These are phyloP conservation scores for Drosophila quinaria DNA, from an alignment of 2,888 invertebrate species.

Conservation along the genomic window DNA sequence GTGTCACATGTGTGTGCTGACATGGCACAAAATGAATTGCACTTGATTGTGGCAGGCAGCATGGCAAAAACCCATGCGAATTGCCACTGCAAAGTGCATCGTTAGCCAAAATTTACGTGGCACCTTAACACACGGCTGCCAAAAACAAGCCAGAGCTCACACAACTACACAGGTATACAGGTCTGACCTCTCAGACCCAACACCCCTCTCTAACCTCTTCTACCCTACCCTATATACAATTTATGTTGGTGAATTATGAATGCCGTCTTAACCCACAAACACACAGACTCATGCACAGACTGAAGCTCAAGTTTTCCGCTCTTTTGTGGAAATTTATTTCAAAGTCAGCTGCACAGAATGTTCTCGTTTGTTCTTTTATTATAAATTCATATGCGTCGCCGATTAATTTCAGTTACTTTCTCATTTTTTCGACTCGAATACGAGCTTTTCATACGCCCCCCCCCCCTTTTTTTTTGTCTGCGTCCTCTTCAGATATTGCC, in stretches of 20 bases:
- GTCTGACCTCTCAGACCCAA: constrained; percentile 9
- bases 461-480: neutral
- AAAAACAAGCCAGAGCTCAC: constrained; percentile 61
- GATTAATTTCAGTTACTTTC: constrained; percentile 73
- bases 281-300: constrained; percentile 1
- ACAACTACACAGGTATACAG: constrained; percentile 18
- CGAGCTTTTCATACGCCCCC: constrained; percentile 7
- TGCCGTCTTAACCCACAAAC: constrained; percentile 56
- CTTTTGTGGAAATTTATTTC: constrained; percentile 68
- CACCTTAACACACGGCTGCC: constrained; percentile 67
- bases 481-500: constrained; percentile 29
- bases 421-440: constrained; percentile 25
- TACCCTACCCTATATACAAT: constrained; percentile 44
- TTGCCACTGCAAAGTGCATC: constrained; percentile 76
- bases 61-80: constrained; percentile 49
- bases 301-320: constrained; percentile 28
- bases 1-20: constrained; percentile 69
- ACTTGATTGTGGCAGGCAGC: constrained; percentile 73
- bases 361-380: constrained; percentile 58
- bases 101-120: constrained; percentile 78
- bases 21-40: constrained; percentile 75
- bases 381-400: constrained; percentile 74
- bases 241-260: constrained; percentile 76
- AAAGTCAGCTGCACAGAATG: constrained; percentile 77
- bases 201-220: neutral